Percentiles rank a stretch among this genome's conserved stretches.
Conservation (phyloP, 2,888 invertebrate species). For the Lithophane leautieri region DNA sequence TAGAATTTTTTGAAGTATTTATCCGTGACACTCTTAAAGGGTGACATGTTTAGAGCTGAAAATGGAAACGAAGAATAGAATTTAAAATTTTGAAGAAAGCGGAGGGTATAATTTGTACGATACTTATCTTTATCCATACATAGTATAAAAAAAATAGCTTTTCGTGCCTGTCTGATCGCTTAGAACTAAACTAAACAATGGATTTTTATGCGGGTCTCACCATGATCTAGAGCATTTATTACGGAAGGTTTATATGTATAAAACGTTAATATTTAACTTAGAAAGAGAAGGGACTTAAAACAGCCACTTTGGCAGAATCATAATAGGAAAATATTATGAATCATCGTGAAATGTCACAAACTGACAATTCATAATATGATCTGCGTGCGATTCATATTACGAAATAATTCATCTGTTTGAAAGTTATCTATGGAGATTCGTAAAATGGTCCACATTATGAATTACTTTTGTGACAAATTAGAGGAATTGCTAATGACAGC, state of each 20-base stretch:
- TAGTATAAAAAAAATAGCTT: neutral
- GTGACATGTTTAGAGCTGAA: neutral
- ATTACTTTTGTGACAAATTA: too few relatives aligned
- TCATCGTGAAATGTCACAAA: too few relatives aligned
- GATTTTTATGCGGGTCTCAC: neutral
- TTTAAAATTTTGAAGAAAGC: neutral
- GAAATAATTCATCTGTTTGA: too few relatives aligned
- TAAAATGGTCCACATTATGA: too few relatives aligned
- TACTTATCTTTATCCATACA: neutral
- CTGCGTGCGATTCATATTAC: too few relatives aligned
- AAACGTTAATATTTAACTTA: neutral
- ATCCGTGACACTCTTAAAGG: constrained; percentile 13
- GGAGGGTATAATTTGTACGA: neutral
- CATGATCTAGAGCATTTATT: neutral
- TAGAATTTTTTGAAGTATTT: constrained; percentile 2
- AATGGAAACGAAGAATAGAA: neutral
- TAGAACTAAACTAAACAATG: neutral
- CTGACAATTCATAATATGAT: too few relatives aligned
- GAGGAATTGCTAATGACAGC: too few relatives aligned
- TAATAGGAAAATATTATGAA: too few relatives aligned
- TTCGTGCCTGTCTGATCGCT: neutral
- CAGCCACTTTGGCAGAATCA: too few relatives aligned
- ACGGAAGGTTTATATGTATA: neutral
- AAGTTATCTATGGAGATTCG: too few relatives aligned
- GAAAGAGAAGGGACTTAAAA: too few relatives aligned